These are phyloP conservation scores for Pipra filicauda DNA, from an alignment of 2,113 vertebrate species.

Conservation along the genomic window DNA sequence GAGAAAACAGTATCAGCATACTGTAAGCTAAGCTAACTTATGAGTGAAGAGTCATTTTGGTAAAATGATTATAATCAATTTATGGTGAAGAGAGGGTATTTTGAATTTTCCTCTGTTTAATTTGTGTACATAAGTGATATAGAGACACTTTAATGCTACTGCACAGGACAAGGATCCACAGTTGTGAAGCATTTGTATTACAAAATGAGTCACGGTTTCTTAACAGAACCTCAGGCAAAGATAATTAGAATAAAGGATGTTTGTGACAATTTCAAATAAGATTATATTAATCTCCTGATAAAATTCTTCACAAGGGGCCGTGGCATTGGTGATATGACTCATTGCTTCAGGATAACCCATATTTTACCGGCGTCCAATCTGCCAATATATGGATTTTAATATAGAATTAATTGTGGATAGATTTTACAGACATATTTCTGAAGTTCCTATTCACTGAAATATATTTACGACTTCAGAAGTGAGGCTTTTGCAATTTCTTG, in stretches of 20 bases:
- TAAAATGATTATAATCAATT: neutral
- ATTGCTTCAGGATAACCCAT: neutral
- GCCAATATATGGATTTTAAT: neutral
- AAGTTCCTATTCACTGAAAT: neutral
- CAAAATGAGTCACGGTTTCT: neutral
- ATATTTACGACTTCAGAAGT: neutral
- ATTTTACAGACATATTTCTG: neutral
- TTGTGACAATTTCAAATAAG: neutral
- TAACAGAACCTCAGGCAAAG: neutral
- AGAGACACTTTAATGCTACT: neutral
- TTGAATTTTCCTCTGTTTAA: conserved; percentile 3
- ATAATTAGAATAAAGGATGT: conserved; percentile 20
- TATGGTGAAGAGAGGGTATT: neutral
- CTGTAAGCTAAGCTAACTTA: neutral
- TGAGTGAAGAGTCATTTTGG: neutral
- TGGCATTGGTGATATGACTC: neutral
- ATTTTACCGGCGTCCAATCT: neutral
- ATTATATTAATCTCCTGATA: neutral
- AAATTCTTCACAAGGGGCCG: neutral
- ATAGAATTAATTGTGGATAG: neutral
- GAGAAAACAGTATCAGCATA: neutral
- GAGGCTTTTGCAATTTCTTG: neutral
- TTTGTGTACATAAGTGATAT: neutral
- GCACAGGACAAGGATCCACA: neutral
- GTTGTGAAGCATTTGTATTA: neutral